phyloP scores from a whole-genome alignment of 2,797 vertebrate genomes.

The Zenarchopterus dispar region DNA sequence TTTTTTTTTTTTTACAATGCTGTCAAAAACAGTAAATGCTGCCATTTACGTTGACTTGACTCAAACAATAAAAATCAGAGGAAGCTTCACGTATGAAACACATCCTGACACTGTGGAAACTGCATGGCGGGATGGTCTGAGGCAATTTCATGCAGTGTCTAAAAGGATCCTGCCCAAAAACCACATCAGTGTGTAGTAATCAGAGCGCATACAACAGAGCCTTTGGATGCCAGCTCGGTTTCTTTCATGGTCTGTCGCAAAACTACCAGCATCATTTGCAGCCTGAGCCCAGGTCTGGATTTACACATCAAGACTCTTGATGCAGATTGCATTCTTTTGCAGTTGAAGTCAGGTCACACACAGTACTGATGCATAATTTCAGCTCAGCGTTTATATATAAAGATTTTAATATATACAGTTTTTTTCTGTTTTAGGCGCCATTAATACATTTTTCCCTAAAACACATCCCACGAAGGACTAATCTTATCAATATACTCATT shows the following conservation, averaged over 20 bases:
- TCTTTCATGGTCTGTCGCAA: background rate
- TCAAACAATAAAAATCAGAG: background rate
- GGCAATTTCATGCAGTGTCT: too few species aligned
- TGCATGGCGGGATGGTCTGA: background rate
- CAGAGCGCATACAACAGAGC: constrained; percentile 7
- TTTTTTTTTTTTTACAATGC: too few species aligned
- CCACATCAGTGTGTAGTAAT: constrained; percentile 5
- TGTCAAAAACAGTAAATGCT: background rate
- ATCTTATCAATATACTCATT: background rate
- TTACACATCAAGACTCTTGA: background rate
- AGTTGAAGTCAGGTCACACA: constrained; percentile 13
- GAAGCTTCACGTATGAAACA: background rate
- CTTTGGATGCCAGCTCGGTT: constrained; percentile 8
- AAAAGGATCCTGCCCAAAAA: too few species aligned
- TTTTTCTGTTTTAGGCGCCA: too few species aligned
- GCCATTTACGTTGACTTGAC: background rate
- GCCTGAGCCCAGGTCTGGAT: constrained; percentile 27
- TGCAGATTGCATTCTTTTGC: background rate
- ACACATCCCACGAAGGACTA: too few species aligned
- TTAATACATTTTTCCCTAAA: too few species aligned
- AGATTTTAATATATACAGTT: background rate
- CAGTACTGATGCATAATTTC: background rate
- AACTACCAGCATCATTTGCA: background rate
- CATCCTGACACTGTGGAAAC: too few species aligned
- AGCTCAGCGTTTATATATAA: background rate